Conservation (phyloP, 2,113 vertebrate genomes). For the Alethe diademata region DNA sequence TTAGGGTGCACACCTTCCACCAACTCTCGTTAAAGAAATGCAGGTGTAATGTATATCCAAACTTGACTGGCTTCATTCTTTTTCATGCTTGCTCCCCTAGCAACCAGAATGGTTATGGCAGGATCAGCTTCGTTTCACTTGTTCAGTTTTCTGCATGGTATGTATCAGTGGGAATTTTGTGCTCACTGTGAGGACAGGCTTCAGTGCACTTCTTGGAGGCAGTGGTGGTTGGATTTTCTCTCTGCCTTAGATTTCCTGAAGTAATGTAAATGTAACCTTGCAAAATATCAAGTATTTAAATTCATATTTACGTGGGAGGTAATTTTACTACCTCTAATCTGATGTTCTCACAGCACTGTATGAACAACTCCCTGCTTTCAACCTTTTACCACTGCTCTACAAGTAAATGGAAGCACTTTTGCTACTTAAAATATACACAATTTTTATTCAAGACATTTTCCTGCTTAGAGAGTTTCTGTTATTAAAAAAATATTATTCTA, state of each 20-base stretch:
- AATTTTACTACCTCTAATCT: conserved; percentile 56
- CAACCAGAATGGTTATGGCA: conserved; percentile 26
- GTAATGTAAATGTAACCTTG: conserved; percentile 59
- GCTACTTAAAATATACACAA: conserved; percentile 29
- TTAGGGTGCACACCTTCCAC: conserved; percentile 56
- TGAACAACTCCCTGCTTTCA: conserved; percentile 41
- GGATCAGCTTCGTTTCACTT: conserved; percentile 19
- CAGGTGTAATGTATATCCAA: conserved; percentile 47
- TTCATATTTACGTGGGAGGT: conserved; percentile 45
- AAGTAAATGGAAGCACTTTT: conserved; percentile 40
- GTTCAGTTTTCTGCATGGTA: not conserved
- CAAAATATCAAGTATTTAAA: conserved; percentile 64
- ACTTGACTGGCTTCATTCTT: conserved; percentile 63
- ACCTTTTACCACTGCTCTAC: conserved; percentile 36
- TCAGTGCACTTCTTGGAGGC: not conserved
- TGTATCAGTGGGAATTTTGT: not conserved
- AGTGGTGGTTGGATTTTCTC: not conserved
- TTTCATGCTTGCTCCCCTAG: conserved; percentile 8
- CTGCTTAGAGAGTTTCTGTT: conserved; percentile 40
- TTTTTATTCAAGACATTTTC: conserved; percentile 50
- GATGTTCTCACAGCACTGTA: conserved; percentile 56
- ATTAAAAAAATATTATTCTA: conserved; percentile 64
- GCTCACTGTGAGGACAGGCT: not conserved
- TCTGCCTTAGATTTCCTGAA: conserved; percentile 34
- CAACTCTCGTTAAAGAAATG: conserved; percentile 46